phyloP scores from a whole-genome alignment of 2,113 vertebrate species.

The Myocastor coypus region DNA sequence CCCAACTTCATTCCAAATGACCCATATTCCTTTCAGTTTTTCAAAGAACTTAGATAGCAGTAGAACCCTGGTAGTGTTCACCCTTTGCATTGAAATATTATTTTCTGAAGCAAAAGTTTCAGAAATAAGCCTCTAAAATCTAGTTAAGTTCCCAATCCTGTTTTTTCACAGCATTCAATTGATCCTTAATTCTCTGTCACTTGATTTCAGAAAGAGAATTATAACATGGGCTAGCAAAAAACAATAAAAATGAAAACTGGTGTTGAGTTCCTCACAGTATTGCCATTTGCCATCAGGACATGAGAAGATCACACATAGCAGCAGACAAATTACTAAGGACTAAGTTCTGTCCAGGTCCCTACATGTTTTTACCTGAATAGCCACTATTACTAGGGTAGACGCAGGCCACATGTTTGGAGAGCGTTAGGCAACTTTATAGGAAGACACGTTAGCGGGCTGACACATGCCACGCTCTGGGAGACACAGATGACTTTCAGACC shows the following conservation, averaged over 20 bases:
- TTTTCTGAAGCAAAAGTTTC: background rate
- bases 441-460: background rate
- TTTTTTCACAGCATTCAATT: background rate
- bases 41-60: background rate
- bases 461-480: background rate
- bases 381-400: background rate
- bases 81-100: background rate
- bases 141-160: background rate
- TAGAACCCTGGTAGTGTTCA: background rate
- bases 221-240: background rate
- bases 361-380: background rate
- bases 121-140: background rate
- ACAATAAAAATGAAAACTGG: background rate
- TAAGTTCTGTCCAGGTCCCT: background rate
- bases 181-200: background rate
- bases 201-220: conserved; percentile 9
- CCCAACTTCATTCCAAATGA: background rate
- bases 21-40: background rate
- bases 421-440: background rate
- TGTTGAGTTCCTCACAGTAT: background rate
- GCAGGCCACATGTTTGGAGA: accelerated
- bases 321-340: background rate
- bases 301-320: background rate
- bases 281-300: background rate
- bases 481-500: background rate